These are phyloP conservation scores for Colostygia pectinataria DNA, from an alignment of 2,888 invertebrate species.

Conservation along the genomic window DNA sequence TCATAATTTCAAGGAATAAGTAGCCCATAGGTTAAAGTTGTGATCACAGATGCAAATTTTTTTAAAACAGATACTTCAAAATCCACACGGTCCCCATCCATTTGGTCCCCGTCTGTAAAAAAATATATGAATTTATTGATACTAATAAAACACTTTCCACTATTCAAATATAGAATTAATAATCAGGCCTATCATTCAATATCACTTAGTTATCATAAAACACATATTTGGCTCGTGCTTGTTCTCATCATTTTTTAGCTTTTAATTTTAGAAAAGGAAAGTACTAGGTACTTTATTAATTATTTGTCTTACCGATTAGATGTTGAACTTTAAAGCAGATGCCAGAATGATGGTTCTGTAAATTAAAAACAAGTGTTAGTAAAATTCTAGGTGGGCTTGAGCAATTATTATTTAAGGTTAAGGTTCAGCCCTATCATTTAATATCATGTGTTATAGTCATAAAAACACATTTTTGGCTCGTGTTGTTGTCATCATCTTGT, in stretches of 20 bases:
- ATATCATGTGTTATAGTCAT: conserved; percentile 65
- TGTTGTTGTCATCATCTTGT: conserved; percentile 68
- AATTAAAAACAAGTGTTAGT: conserved; percentile 10
- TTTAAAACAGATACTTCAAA: too few relatives aligned
- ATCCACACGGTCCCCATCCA: too few relatives aligned
- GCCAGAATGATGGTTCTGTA: conserved; percentile 11
- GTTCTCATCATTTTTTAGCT: conserved; percentile 64
- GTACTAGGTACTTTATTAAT: neutral
- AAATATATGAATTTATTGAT: neutral
- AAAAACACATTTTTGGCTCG: conserved; percentile 72
- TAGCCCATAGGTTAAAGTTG: too few relatives aligned
- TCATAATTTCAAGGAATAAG: too few relatives aligned
- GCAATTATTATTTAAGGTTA: conserved; percentile 10
- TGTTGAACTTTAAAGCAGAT: neutral
- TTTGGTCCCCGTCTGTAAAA: too few relatives aligned
- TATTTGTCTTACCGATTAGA: neutral
- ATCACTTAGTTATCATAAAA: conserved; percentile 70
- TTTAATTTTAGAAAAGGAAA: too few relatives aligned
- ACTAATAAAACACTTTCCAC: neutral
- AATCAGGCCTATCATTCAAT: conserved; percentile 75
- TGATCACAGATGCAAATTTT: too few relatives aligned
- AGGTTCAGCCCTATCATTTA: conserved; percentile 67
- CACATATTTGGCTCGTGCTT: conserved; percentile 71
- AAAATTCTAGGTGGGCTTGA: neutral
- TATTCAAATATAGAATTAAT: neutral